Conservation (phyloP, 2,113 vertebrate genomes). For the Pseudopipra pipra region DNA sequence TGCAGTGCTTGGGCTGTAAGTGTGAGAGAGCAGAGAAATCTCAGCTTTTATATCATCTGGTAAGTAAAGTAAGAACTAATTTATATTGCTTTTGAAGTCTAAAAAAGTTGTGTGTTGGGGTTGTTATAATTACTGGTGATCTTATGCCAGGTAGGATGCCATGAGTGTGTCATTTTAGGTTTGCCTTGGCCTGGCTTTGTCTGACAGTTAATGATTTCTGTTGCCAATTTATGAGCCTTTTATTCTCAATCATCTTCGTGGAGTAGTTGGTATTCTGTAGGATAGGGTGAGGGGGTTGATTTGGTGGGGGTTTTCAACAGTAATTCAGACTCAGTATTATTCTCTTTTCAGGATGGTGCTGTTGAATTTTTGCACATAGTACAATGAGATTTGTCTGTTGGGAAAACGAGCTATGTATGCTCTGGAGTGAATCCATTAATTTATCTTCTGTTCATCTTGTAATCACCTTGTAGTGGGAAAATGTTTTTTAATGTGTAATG, state of each 20-base stretch:
- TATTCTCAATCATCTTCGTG: background rate
- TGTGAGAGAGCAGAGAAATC: background rate
- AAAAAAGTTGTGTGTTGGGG: background rate
- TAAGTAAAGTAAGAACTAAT: slow-evolving; percentile 2
- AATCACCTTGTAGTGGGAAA: background rate
- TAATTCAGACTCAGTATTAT: background rate
- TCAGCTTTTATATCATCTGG: background rate
- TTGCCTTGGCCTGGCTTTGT: background rate
- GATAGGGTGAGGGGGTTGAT: background rate
- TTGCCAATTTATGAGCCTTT: background rate
- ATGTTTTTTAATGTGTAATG: background rate
- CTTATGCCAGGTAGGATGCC: background rate
- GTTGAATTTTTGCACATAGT: background rate
- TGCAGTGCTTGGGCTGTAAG: background rate
- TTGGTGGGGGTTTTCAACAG: background rate
- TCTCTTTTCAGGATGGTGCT: background rate
- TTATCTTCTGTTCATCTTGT: background rate
- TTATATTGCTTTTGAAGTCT: background rate
- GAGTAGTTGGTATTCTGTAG: background rate
- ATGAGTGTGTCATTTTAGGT: background rate
- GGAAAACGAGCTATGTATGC: background rate
- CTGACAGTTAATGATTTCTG: background rate
- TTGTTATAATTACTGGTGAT: background rate
- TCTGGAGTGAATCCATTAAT: background rate
- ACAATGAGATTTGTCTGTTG: background rate